A percentile compares a stretch with the other conserved stretches of the same genome.
These are phyloP conservation scores for Eupsilia transversa DNA, from an alignment of 2,888 invertebrate species.

Conservation along the genomic window DNA sequence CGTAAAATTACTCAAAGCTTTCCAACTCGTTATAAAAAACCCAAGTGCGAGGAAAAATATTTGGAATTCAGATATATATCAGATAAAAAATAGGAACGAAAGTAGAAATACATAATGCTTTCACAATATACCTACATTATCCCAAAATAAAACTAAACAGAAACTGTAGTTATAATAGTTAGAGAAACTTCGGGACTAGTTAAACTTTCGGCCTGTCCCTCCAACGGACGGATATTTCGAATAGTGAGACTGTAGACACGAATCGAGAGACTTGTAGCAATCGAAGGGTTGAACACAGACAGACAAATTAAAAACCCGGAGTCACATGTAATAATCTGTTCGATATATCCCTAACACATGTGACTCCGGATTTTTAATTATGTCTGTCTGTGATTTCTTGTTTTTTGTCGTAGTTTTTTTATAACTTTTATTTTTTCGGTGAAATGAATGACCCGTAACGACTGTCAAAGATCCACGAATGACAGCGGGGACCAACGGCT, in stretches of 20 bases:
- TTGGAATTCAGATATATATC: neutral
- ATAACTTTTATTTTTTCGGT: too few species aligned
- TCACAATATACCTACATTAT: conserved; percentile 20
- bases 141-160: conserved; percentile 24
- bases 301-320: too few species aligned
- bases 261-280: neutral
- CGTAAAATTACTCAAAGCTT: neutral
- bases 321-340: too few species aligned
- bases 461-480: too few species aligned
- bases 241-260: neutral
- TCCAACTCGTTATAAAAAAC: neutral
- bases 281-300: conserved; percentile 7
- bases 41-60: neutral
- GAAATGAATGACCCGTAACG: too few species aligned
- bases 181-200: conserved; percentile 10
- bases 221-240: conserved; percentile 22
- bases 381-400: too few species aligned
- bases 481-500: too few species aligned
- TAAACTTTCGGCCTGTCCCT: conserved; percentile 20
- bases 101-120: neutral
- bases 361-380: too few species aligned
- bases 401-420: too few species aligned
- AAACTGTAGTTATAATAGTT: conserved; percentile 25
- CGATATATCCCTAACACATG: too few species aligned
- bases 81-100: neutral